A percentile compares a stretch with the other conserved stretches of the same genome.
These are phyloP conservation scores for Sebastiscus tertius DNA, from an alignment of 2,797 vertebrate genomes.

Conservation along the genomic window DNA sequence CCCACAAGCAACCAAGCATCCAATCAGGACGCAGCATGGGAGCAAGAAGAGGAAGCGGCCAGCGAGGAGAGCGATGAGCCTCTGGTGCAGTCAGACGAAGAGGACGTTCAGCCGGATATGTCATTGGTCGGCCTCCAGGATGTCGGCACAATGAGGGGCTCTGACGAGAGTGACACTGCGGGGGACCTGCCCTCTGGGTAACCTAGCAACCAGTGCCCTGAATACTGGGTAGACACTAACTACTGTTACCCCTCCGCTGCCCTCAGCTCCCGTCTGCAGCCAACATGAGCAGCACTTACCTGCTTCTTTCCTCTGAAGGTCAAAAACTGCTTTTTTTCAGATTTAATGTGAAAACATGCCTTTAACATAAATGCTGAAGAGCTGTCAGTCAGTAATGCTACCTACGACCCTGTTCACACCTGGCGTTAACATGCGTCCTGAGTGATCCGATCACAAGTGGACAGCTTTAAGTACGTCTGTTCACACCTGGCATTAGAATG, in stretches of 20 bases:
- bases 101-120: conserved; percentile 90
- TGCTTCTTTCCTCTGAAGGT: background rate
- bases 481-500: no score
- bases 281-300: background rate
- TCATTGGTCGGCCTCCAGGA: conserved; percentile 79
- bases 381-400: background rate
- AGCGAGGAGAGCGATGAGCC: conserved; percentile 79
- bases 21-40: conserved; percentile 47
- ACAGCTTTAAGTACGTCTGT: no score
- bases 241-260: background rate
- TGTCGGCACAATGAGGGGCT: conserved; percentile 64
- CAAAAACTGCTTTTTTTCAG: background rate
- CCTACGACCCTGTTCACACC: background rate
- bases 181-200: conserved; percentile 34
- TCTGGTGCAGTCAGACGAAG: conserved; percentile 90
- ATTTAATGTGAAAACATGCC: background rate
- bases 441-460: no score
- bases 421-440: no score
- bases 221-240: background rate
- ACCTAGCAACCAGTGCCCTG: background rate
- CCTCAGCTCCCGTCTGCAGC: background rate
- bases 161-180: conserved; percentile 88
- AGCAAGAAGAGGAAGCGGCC: conserved; percentile 55
- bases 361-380: background rate
- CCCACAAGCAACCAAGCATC: conserved; percentile 59